Evolutionary conservation across 2,797 vertebrate genomes (phyloP).

Genomic region (Smutsia temminckii): DNA sequence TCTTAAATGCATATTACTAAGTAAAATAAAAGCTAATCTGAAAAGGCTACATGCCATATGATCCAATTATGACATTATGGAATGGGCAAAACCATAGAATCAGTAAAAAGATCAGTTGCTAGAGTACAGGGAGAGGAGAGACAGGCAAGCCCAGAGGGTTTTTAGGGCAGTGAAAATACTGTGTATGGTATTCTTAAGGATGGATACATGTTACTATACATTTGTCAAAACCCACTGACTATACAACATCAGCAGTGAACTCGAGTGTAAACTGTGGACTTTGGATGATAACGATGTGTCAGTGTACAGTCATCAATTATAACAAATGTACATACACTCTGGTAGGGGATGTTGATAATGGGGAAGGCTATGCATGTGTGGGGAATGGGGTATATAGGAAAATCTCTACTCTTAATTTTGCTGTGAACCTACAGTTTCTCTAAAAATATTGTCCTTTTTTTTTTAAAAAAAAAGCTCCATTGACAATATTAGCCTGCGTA

Average conservation of each 20-base stretch:
- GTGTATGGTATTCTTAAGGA: background rate
- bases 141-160: background rate
- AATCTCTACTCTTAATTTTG: background rate
- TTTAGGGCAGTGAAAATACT: background rate
- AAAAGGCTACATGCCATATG: background rate
- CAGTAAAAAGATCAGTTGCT: background rate
- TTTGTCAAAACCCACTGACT: background rate
- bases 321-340: background rate
- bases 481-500: background rate
- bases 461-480: background rate
- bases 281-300: background rate
- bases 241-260: background rate
- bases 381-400: background rate
- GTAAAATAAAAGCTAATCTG: background rate
- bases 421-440: background rate
- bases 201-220: background rate
- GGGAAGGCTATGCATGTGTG: background rate
- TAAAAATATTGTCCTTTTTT: background rate
- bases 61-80: background rate
- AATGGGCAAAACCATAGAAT: background rate
- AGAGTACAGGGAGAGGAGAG: background rate
- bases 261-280: background rate
- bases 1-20: background rate
- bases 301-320: background rate
- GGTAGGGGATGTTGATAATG: background rate